A percentile compares a stretch with the other conserved stretches of the same genome.
phyloP scores from a whole-genome alignment of 2,113 vertebrate species.

The Nestor notabilis region DNA sequence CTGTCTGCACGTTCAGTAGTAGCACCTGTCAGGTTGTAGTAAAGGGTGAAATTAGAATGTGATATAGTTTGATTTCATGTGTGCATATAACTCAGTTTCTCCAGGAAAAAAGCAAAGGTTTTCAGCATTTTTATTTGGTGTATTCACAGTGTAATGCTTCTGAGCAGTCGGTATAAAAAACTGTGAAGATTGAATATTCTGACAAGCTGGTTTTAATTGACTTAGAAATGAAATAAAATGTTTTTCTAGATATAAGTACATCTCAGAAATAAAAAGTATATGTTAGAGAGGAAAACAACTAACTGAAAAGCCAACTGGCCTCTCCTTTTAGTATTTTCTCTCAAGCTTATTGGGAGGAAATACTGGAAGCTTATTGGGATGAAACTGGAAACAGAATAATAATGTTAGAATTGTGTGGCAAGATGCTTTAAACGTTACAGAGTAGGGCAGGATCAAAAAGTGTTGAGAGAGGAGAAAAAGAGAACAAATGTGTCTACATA shows the following conservation, averaged over 20 bases:
- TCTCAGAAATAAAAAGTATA: not conserved
- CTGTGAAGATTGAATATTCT: not conserved
- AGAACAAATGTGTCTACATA: not conserved
- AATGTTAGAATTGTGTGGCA: not conserved
- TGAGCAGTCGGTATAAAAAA: not conserved
- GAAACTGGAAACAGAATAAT: not conserved
- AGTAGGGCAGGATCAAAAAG: not conserved
- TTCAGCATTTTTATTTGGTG: not conserved
- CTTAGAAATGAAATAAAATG: not conserved
- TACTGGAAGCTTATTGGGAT: not conserved
- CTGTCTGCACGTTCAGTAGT: not conserved
- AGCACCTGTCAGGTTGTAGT: not conserved
- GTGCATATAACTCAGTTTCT: not conserved
- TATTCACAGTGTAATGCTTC: not conserved
- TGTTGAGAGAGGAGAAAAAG: not conserved
- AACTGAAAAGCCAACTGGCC: not conserved
- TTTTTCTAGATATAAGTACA: not conserved
- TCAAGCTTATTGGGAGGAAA: not conserved
- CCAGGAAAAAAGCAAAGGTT: not conserved
- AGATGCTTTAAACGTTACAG: not conserved
- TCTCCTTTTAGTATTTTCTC: not conserved
- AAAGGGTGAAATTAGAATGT: not conserved
- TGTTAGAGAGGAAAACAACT: not conserved
- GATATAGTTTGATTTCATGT: not conserved
- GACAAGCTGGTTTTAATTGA: not conserved